These are phyloP conservation scores for Macrocentrus cingulum DNA, from an alignment of 1,140 invertebrate genomes.

Conservation along the genomic window DNA sequence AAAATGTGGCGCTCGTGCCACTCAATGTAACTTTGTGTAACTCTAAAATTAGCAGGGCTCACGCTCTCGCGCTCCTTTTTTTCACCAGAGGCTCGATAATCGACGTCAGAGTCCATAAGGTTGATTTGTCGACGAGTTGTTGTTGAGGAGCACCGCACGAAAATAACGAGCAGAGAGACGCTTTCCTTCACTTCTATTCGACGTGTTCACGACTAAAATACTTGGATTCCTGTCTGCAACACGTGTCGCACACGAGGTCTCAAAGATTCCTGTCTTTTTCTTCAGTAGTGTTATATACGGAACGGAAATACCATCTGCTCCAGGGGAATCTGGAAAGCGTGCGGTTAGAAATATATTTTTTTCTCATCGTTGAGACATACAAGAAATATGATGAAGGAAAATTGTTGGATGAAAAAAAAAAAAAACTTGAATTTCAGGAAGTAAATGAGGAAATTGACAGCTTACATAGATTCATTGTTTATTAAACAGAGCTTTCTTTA, in stretches of 20 bases:
- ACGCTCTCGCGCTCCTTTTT: too few relatives aligned
- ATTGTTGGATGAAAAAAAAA: background rate
- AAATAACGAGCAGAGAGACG: background rate
- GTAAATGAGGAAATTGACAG: too few relatives aligned
- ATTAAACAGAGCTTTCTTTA: too few relatives aligned
- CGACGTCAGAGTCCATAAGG: too few relatives aligned
- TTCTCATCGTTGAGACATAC: background rate
- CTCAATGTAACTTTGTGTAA: too few relatives aligned
- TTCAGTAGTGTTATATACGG: slow-evolving; percentile 22
- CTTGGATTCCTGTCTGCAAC: slow-evolving; percentile 30
- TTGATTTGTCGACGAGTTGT: too few relatives aligned
- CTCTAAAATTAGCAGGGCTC: too few relatives aligned
- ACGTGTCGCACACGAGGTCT: slow-evolving; percentile 32
- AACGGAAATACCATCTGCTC: slow-evolving; percentile 35
- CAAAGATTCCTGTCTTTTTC: background rate
- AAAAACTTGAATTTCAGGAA: background rate
- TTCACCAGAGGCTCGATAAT: too few relatives aligned
- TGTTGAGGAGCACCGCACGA: background rate
- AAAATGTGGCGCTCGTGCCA: too few relatives aligned
- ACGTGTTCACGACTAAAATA: slow-evolving; percentile 29
- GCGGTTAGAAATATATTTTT: slow-evolving; percentile 11
- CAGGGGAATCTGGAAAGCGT: slow-evolving; percentile 20
- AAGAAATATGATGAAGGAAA: slow-evolving; percentile 8
- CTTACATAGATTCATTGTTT: too few relatives aligned
- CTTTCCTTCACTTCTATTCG: slow-evolving; percentile 6